These are phyloP conservation scores for Dasysyrphus albostriatus DNA, from an alignment of 2,888 invertebrate species.

Conservation along the genomic window DNA sequence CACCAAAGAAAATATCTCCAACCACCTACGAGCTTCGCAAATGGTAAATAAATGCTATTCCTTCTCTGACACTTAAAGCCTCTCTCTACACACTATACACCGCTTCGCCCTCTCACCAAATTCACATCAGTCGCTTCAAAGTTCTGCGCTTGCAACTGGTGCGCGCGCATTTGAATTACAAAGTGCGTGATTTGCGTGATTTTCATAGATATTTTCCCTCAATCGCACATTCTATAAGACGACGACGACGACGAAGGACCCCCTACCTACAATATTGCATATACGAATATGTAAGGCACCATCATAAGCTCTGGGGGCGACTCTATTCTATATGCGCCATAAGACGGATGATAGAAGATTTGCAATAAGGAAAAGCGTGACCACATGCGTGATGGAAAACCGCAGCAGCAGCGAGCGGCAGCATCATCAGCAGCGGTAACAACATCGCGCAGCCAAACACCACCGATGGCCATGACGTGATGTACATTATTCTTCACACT, in stretches of 20 bases:
- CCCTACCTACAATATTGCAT: slow-evolving; percentile 41
- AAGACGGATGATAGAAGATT: slow-evolving; percentile 64
- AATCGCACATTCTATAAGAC: slow-evolving; percentile 62
- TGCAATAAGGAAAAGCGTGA: slow-evolving; percentile 71
- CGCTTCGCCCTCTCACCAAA: not conserved
- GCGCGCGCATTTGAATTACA: slow-evolving; percentile 72
- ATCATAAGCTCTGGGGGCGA: slow-evolving; percentile 39
- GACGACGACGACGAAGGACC: slow-evolving; percentile 30
- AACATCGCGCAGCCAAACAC: slow-evolving; percentile 39
- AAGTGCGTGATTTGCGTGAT: slow-evolving; percentile 76
- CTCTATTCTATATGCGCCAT: slow-evolving; percentile 36
- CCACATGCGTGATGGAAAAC: slow-evolving; percentile 72
- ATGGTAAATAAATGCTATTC: slow-evolving; percentile 44
- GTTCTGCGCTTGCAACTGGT: not conserved
- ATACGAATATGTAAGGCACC: not conserved
- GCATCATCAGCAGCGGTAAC: slow-evolving; percentile 37
- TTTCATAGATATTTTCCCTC: slow-evolving; percentile 70
- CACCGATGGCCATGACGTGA: slow-evolving; percentile 67
- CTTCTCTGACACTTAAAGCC: slow-evolving; percentile 19
- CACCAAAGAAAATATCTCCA: slow-evolving; percentile 53
- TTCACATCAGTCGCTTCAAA: not conserved
- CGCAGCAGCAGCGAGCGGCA: slow-evolving; percentile 35
- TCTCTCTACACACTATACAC: too few species aligned
- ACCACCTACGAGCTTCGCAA: slow-evolving; percentile 65
- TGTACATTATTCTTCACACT: slow-evolving; percentile 73